phyloP scores from a whole-genome alignment of 2,888 invertebrate genomes.

The Ceratothoa steindachneri region DNA sequence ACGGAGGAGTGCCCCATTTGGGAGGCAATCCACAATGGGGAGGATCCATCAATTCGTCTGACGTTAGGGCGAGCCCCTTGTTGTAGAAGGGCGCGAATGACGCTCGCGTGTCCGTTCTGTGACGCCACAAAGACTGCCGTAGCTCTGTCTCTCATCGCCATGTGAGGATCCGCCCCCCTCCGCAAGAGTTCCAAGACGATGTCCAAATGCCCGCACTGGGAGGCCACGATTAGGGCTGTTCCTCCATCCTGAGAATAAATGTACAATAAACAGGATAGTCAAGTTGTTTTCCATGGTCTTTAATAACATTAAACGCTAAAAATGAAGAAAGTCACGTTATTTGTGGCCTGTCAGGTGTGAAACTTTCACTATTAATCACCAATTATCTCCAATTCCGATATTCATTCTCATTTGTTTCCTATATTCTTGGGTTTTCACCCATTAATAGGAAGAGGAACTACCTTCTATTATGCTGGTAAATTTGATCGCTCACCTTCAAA shows the following conservation, averaged over 20 bases:
- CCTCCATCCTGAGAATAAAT: conserved; percentile 70
- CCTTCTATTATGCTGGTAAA: no score
- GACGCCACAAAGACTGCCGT: conserved; percentile 87
- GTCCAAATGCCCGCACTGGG: conserved; percentile 86
- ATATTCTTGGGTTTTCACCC: no score
- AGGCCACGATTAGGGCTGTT: conserved; percentile 84
- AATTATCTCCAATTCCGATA: no score
- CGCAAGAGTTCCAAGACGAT: conserved; percentile 68
- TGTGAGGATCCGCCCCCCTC: conserved; percentile 69
- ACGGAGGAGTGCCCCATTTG: conserved; percentile 89
- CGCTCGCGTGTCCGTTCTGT: conserved; percentile 87
- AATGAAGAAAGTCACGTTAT: neutral
- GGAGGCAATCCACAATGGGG: conserved; percentile 88
- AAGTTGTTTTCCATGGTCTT: neutral
- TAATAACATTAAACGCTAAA: neutral
- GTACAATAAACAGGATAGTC: neutral
- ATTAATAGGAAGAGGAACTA: no score
- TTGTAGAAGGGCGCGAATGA: conserved; percentile 56
- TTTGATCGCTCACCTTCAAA: no score
- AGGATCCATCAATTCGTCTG: conserved; percentile 57
- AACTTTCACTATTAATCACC: no score
- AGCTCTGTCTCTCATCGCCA: conserved; percentile 74
- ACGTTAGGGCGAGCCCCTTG: conserved; percentile 26
- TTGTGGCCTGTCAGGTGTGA: no score
- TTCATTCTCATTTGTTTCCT: no score